phyloP scores from a whole-genome alignment of 2,888 invertebrate genomes.

The Heterodera filipjevi region DNA sequence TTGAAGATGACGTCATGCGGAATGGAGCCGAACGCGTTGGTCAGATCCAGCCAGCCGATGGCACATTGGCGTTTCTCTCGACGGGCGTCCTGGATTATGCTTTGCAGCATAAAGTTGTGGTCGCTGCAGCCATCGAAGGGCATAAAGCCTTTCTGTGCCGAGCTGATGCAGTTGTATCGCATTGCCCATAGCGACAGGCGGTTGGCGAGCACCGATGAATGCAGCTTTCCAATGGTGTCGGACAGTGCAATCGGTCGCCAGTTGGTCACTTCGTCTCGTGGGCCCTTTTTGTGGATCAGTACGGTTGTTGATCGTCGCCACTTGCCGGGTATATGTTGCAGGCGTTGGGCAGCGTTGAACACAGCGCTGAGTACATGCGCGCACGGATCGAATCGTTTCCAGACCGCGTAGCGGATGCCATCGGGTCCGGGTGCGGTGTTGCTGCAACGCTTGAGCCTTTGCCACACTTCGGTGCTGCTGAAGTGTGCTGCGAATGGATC shows the following conservation, averaged over 20 bases:
- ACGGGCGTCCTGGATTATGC: constrained; percentile 35
- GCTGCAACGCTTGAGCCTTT: neutral
- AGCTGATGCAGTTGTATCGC: constrained; percentile 35
- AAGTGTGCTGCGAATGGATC: neutral
- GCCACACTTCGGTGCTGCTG: neutral
- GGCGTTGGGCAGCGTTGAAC: constrained; percentile 15
- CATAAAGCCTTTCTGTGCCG: constrained; percentile 66
- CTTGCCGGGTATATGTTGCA: constrained; percentile 31
- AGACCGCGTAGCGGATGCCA: constrained; percentile 1
- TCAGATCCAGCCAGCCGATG: constrained; percentile 66
- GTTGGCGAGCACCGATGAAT: constrained; percentile 35
- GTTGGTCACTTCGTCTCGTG: constrained; percentile 52
- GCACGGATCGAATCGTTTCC: constrained; percentile 40
- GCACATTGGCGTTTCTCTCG: constrained; percentile 32
- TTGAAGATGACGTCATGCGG: constrained; percentile 53
- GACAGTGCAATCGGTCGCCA: constrained; percentile 52
- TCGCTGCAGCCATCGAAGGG: constrained; percentile 49
- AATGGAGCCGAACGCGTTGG: constrained; percentile 57
- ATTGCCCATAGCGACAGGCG: constrained; percentile 46
- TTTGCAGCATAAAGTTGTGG: constrained; percentile 40
- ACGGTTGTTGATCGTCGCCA: constrained; percentile 48
- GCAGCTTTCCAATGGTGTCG: constrained; percentile 47
- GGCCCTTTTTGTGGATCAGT: constrained; percentile 52
- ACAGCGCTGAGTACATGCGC: constrained; percentile 18
- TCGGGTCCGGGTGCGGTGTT: constrained; percentile 5